These are phyloP conservation scores for Clupea harengus DNA, from an alignment of 2,113 vertebrate species.

Conservation along the genomic window DNA sequence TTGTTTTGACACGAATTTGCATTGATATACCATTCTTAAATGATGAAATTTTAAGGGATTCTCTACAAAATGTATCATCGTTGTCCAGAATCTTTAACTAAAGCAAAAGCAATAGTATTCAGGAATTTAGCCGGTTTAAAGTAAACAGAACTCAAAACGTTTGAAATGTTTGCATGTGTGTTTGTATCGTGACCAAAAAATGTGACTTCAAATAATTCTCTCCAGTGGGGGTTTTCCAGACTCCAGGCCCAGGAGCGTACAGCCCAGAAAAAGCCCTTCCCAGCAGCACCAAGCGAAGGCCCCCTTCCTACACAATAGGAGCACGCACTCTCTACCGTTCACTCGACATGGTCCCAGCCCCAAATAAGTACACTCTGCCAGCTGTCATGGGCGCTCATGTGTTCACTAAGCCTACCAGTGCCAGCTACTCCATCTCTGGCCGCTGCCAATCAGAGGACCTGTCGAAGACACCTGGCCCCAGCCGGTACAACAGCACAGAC, in stretches of 20 bases:
- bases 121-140: too few species aligned
- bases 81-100: too few species aligned
- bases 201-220: background rate
- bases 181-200: background rate
- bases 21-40: too few species aligned
- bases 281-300: conserved; percentile 63
- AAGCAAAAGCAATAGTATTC: too few species aligned
- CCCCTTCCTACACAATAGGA: conserved; percentile 80
- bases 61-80: too few species aligned
- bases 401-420: conserved; percentile 74
- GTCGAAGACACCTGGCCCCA: conserved; percentile 75
- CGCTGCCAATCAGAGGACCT: conserved; percentile 70
- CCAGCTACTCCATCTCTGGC: conserved; percentile 71
- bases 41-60: too few species aligned
- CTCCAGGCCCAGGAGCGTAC: conserved; percentile 83
- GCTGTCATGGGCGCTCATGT: conserved; percentile 74
- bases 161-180: background rate
- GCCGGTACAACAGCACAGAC: conserved; percentile 75
- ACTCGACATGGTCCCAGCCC: conserved; percentile 72
- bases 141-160: background rate
- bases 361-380: conserved; percentile 83
- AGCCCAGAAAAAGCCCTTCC: conserved; percentile 78
- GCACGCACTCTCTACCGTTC: conserved; percentile 72
- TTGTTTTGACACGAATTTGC: too few species aligned
- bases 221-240: conserved; percentile 57